Conservation (phyloP, 2,113 vertebrate genomes). For the Corydoras sp. region DNA sequence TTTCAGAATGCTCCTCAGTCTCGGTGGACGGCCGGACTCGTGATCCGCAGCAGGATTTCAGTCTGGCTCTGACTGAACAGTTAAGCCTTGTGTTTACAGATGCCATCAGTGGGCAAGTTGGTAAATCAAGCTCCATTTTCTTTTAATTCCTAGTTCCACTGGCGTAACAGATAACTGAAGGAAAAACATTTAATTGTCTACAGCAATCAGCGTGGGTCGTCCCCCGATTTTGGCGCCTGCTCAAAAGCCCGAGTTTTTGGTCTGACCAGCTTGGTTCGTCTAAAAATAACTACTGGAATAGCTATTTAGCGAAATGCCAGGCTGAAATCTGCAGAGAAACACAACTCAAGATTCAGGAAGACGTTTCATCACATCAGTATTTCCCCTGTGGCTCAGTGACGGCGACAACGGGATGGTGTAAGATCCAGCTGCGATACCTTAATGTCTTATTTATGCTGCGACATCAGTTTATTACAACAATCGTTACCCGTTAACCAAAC, state of each 20-base stretch:
- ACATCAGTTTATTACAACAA: no score
- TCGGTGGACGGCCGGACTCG: background rate
- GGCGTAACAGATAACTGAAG: background rate
- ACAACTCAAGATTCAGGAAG: background rate
- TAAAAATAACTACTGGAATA: background rate
- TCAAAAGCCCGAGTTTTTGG: background rate
- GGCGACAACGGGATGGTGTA: background rate
- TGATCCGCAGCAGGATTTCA: background rate
- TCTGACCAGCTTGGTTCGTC: background rate
- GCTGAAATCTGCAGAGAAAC: constrained; percentile 17
- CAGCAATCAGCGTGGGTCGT: background rate
- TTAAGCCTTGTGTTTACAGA: background rate
- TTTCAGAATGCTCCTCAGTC: background rate
- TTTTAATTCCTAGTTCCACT: background rate
- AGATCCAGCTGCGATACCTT: background rate
- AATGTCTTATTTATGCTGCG: no score
- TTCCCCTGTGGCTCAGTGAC: background rate
- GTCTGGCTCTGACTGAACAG: background rate
- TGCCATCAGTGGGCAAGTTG: background rate
- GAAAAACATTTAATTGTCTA: background rate
- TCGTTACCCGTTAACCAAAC: no score
- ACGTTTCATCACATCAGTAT: background rate
- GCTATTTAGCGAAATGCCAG: background rate
- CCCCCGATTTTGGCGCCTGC: background rate
- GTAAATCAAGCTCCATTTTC: background rate